These are phyloP conservation scores for Carassius auratus DNA, from an alignment of 2,113 vertebrate genomes.

Conservation along the genomic window DNA sequence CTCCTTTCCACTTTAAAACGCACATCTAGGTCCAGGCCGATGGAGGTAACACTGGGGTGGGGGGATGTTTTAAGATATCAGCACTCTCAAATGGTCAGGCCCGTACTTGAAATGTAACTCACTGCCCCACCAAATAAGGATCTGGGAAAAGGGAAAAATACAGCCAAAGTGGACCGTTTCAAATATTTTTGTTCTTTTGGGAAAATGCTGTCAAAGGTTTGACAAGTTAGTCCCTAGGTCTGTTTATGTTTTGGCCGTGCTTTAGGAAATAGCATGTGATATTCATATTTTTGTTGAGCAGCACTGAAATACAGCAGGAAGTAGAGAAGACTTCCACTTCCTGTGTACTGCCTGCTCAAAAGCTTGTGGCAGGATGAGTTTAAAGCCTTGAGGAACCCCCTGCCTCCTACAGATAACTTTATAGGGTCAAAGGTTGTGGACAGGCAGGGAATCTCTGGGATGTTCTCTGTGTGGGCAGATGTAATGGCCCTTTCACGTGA, in stretches of 20 bases:
- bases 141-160: slow-evolving; percentile 20
- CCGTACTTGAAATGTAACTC: slow-evolving; percentile 63
- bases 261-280: slow-evolving; percentile 35
- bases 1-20: slow-evolving; percentile 35
- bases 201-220: slow-evolving; percentile 29
- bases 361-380: slow-evolving; percentile 35
- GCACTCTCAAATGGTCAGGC: slow-evolving; percentile 58
- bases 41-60: slow-evolving; percentile 38
- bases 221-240: slow-evolving; percentile 3
- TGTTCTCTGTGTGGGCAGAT: slow-evolving; percentile 31
- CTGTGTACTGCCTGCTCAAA: slow-evolving; percentile 52
- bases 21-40: slow-evolving; percentile 34
- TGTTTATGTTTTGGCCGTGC: neutral
- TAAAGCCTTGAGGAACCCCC: slow-evolving; percentile 44
- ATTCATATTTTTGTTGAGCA: slow-evolving; percentile 21
- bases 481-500: neutral
- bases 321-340: slow-evolving; percentile 45
- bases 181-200: neutral
- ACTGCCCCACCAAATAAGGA: slow-evolving; percentile 46
- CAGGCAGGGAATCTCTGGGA: slow-evolving; percentile 57
- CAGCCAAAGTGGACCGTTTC: neutral
- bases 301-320: slow-evolving; percentile 46
- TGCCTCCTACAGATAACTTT: slow-evolving; percentile 36
- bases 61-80: slow-evolving; percentile 46
- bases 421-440: slow-evolving; percentile 52